Conservation (phyloP, 2,113 vertebrate species). For the Psilopsiagon aymara region DNA sequence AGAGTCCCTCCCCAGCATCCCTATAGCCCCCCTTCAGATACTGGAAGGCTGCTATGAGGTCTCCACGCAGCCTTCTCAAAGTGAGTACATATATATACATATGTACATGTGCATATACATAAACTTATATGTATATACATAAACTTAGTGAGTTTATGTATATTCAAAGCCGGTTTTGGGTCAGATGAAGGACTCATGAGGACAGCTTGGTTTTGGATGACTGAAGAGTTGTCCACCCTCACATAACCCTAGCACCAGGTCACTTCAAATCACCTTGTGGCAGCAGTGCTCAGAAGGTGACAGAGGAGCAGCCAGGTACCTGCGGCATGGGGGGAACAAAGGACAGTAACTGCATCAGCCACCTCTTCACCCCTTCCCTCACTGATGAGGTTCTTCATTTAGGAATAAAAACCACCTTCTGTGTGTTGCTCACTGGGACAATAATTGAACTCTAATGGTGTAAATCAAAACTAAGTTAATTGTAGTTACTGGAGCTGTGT, state of each 20-base stretch:
- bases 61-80: no score
- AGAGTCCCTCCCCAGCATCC: no score
- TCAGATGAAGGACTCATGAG: neutral
- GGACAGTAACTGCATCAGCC: neutral
- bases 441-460: neutral
- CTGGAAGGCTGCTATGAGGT: no score
- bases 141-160: fast-evolving
- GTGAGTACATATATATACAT: no score
- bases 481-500: neutral
- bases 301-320: neutral
- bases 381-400: neutral
- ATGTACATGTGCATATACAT: no score
- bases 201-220: neutral
- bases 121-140: no score
- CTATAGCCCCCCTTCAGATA: no score
- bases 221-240: neutral
- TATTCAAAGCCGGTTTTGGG: neutral
- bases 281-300: neutral
- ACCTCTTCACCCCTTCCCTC: neutral
- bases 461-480: neutral
- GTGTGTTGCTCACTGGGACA: neutral
- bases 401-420: neutral
- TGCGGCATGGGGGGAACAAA: neutral
- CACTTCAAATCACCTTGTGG: neutral
- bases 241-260: neutral